A percentile compares a stretch with the other conserved stretches of the same genome.
These are phyloP conservation scores for Cyprinus carpio DNA, from an alignment of 2,113 vertebrate species.

Conservation along the genomic window DNA sequence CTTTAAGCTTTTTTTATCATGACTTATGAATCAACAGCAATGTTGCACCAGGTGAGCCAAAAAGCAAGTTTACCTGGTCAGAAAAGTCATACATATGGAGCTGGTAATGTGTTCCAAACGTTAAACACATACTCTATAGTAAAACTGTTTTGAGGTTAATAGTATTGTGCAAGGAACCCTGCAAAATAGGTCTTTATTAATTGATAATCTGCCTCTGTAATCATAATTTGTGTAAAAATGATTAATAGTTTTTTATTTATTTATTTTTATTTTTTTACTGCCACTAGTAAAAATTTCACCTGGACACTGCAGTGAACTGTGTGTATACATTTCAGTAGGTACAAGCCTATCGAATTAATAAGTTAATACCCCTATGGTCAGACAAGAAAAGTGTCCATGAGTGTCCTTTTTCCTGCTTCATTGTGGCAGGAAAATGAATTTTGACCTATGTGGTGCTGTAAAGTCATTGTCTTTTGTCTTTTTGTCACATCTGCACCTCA, in stretches of 20 bases:
- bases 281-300: no score
- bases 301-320: no score
- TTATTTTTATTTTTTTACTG: no score
- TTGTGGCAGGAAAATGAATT: background rate
- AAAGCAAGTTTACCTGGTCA: background rate
- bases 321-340: no score
- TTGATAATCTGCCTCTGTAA: background rate
- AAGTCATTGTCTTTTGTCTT: background rate
- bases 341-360: no score
- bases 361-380: no score
- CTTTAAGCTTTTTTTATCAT: background rate
- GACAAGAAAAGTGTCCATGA: no score
- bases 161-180: background rate
- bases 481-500: background rate
- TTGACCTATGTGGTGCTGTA: background rate
- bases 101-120: no score
- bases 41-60: background rate
- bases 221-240: no score
- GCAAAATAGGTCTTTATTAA: background rate
- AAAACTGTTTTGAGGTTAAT: background rate
- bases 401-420: background rate
- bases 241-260: no score
- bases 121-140: background rate
- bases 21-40: background rate
- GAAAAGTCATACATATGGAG: background rate